A percentile compares a stretch with the other conserved stretches of the same genome.
Conservation (phyloP, 2,797 vertebrate genomes). For the Myotis planiceps region DNA sequence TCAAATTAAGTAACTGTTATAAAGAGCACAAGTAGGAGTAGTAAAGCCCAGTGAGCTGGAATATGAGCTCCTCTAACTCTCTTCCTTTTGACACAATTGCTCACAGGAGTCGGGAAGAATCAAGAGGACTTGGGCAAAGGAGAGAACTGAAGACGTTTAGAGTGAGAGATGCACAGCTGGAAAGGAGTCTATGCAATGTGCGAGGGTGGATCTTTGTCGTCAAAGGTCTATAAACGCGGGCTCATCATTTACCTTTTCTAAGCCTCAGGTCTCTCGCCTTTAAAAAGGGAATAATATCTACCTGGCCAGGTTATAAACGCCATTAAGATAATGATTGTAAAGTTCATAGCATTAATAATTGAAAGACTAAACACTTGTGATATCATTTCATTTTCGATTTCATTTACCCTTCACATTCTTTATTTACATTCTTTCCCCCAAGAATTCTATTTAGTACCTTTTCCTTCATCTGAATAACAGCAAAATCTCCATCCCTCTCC, state of each 20-base stretch:
- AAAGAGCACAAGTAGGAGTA: not conserved
- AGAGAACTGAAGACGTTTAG: not conserved
- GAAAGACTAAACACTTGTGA: not conserved
- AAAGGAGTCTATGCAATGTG: not conserved
- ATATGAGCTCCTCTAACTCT: not conserved
- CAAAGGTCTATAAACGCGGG: not conserved
- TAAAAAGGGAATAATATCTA: not conserved
- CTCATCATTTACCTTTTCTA: not conserved
- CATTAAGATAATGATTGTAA: not conserved
- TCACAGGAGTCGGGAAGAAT: not conserved
- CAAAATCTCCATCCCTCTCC: not conserved
- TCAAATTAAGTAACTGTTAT: not conserved
- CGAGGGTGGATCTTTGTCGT: not conserved
- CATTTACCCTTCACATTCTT: not conserved
- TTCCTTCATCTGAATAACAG: not conserved
- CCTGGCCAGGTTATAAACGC: not conserved
- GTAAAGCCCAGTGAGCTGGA: not conserved
- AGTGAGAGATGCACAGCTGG: not conserved
- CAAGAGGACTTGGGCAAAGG: not conserved
- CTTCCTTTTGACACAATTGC: not conserved
- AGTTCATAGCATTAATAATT: not conserved
- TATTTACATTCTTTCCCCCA: not conserved
- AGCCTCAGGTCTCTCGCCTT: not conserved
- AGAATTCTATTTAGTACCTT: not conserved
- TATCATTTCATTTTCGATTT: not conserved